Base-by-base conservation (phyloP, 2,113 vertebrate genomes). In the Aegithalos caudatus region DNA sequence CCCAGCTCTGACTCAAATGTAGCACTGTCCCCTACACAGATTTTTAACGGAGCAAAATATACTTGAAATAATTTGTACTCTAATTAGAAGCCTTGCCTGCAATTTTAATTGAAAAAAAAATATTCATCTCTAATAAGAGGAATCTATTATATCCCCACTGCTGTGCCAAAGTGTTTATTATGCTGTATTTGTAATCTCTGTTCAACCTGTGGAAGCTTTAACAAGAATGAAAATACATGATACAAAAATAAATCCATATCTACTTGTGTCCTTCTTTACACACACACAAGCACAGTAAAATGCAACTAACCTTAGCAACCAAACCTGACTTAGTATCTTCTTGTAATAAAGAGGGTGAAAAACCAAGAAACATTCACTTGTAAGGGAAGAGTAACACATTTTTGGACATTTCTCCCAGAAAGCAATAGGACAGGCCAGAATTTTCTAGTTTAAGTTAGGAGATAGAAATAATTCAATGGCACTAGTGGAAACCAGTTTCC, bases 21-120 rank as follows among this genome's bases (percentile, higher is more conserved):
- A 88, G 60, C 44, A 60, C 67, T 96, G 72, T 81, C 90, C 85
- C 2, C 77, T 81, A 81, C 58, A 78, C 4, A 61, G 64, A 78
- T 92, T 92, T 93, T 81, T 88, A 70, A 85, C 0, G 0, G 53
- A 33, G n/a, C 19, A 86, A 95, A 94, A 92, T 71, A 74, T 57
- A 64, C 64, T 67, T 90, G 90, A 94, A 92, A 86, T 94, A 90
- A 95, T 93, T 94, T 94, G 88, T 70, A 53, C 76, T 33, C 18
- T 64, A 95, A 94, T 96, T 90, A 74, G 80, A 93, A 93, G 79
- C 20, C 25, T 81, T 90, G 80, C 76, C 48, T 71, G 69, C 31
- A 71, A 90, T 90, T 90, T 90, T 86, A 83, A 92, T 74, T 92
- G 42, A 45, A 83, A 88, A 90, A 89, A 79, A 78, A 88, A 78